A percentile compares a stretch with the other conserved stretches of the same genome.
Evolutionary conservation across 2,797 vertebrate genomes (phyloP).

Genomic region (Podargus strigoides): DNA sequence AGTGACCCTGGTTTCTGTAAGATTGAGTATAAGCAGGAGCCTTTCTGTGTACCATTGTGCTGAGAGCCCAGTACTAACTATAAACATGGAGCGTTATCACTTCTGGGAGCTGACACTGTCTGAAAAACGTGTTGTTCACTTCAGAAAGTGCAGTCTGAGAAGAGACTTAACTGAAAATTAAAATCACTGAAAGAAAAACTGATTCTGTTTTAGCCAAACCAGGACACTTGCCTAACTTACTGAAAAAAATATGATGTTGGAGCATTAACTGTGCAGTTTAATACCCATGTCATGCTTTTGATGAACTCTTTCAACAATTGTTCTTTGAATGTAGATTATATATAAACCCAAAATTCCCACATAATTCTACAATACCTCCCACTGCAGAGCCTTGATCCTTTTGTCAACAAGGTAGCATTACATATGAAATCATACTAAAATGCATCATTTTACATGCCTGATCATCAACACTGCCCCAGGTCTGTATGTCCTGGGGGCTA

Average conservation of each 20-base stretch:
- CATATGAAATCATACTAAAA: not conserved
- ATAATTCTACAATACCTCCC: not conserved
- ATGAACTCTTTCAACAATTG: not conserved
- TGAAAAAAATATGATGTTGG: not conserved
- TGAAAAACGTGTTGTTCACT: too few species aligned
- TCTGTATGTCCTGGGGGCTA: not conserved
- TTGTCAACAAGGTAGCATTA: not conserved
- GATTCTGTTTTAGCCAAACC: too few species aligned
- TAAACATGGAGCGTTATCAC: too few species aligned
- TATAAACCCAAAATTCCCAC: not conserved
- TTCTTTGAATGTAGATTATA: not conserved
- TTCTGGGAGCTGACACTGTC: too few species aligned
- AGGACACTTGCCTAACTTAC: not conserved
- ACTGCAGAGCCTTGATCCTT: not conserved
- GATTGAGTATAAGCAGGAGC: too few species aligned
- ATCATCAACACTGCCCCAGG: not conserved
- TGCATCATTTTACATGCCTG: not conserved
- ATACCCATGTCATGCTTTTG: fast-evolving
- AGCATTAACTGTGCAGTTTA: not conserved
- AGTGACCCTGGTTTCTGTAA: too few species aligned
- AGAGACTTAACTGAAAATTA: too few species aligned
- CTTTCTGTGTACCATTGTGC: too few species aligned
- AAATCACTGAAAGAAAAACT: too few species aligned
- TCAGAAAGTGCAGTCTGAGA: too few species aligned
- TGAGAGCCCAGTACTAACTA: too few species aligned